Conservation (phyloP, 2,113 vertebrate genomes). For the Ctenomys sociabilis region DNA sequence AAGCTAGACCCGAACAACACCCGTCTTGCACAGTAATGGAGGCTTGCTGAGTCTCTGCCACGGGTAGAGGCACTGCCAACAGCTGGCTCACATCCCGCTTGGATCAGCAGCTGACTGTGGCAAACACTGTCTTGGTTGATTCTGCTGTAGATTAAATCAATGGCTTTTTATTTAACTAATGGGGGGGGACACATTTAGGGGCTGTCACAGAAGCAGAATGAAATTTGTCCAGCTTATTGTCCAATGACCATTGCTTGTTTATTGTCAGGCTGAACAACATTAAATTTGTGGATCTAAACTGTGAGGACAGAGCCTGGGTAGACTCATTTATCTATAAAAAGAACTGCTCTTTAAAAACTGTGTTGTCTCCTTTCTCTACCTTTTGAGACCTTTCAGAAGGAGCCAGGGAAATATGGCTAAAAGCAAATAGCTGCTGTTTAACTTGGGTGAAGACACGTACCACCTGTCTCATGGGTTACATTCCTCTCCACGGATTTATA, state of each 20-base stretch:
- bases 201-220: conserved; percentile 39
- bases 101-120: conserved; percentile 59
- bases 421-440: conserved; percentile 59
- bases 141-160: conserved; percentile 64
- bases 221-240: conserved; percentile 41
- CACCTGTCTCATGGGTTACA: conserved; percentile 29
- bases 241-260: conserved; percentile 48
- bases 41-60: not conserved
- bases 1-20: not conserved
- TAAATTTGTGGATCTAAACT: conserved; percentile 24
- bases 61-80: not conserved
- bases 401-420: conserved; percentile 39
- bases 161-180: conserved; percentile 71
- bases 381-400: conserved; percentile 41
- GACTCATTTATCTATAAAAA: conserved; percentile 41
- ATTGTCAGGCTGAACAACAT: conserved; percentile 36
- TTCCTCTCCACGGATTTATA: conserved; percentile 35
- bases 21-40: not conserved
- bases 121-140: conserved; percentile 68
- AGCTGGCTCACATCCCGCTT: conserved; percentile 55
- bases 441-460: conserved; percentile 33
- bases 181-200: not conserved
- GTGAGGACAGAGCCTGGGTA: conserved; percentile 15
- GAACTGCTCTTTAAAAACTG: conserved; percentile 38
- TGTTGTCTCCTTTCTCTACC: conserved; percentile 29